phyloP scores from a whole-genome alignment of 2,113 vertebrate species.

The Alethe castanea region DNA sequence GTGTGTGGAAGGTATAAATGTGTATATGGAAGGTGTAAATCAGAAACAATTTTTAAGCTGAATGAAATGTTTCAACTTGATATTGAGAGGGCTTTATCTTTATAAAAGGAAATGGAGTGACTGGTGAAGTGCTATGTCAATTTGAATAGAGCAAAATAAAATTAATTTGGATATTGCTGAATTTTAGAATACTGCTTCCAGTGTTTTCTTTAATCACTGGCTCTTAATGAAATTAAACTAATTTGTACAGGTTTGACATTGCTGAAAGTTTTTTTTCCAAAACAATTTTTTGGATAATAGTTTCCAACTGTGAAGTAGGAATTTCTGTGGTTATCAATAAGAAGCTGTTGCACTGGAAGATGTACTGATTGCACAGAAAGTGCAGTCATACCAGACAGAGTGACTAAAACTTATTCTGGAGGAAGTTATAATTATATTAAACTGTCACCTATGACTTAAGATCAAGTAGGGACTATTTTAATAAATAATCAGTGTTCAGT shows the following conservation, averaged over 20 bases:
- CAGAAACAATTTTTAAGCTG: not conserved
- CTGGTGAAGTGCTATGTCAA: not conserved
- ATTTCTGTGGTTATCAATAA: not conserved
- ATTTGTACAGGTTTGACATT: not conserved
- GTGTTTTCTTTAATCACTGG: not conserved
- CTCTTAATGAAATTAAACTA: not conserved
- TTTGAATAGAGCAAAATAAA: not conserved
- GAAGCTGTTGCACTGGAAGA: not conserved
- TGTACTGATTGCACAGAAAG: not conserved
- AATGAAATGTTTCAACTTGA: not conserved
- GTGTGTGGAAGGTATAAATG: not conserved
- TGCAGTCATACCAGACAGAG: not conserved
- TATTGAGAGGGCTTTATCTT: not conserved
- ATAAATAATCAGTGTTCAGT: not conserved
- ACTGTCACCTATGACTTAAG: not conserved
- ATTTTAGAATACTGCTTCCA: not conserved
- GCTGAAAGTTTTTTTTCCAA: not conserved
- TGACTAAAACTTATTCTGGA: not conserved
- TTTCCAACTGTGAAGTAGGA: not conserved
- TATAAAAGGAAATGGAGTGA: not conserved
- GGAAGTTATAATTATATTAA: not conserved
- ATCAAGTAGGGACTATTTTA: not conserved
- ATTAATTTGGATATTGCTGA: not conserved
- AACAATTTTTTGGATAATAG: not conserved
- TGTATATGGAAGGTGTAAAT: not conserved